Evolutionary conservation across 2,888 invertebrate genomes (phyloP).

Genomic region (Sphaerophoria taeniata): DNA sequence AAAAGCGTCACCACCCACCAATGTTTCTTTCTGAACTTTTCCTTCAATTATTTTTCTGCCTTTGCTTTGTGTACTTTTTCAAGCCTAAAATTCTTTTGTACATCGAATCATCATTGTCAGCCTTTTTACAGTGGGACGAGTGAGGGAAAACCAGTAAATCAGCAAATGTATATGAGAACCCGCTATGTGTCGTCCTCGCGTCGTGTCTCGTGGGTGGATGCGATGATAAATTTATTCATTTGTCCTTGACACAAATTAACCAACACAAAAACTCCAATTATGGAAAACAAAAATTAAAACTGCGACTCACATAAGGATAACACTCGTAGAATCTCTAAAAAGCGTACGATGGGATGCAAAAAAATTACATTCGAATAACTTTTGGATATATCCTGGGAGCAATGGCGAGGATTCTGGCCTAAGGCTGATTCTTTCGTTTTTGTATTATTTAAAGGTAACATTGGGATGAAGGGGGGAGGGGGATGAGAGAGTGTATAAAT

Average conservation of each 20-base stretch:
- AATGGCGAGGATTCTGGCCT: neutral
- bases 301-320: slow-evolving; percentile 15
- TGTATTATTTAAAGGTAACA: no score
- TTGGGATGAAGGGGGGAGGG: no score
- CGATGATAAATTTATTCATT: slow-evolving; percentile 65
- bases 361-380: neutral
- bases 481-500: no score
- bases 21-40: neutral
- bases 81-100: slow-evolving; percentile 2
- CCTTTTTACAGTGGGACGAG: no score
- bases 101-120: no score
- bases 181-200: neutral
- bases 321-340: slow-evolving; percentile 42
- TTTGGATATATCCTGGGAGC: neutral
- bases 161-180: slow-evolving; percentile 29
- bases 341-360: neutral
- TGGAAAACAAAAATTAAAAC: slow-evolving; percentile 54
- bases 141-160: slow-evolving; percentile 25
- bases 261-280: slow-evolving; percentile 47
- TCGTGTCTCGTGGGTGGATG: slow-evolving; percentile 42
- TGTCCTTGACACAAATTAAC: slow-evolving; percentile 74
- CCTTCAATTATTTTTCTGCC: neutral
- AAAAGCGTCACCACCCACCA: slow-evolving; percentile 12
- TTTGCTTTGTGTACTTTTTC: slow-evolving; percentile 2
- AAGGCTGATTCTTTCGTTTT: no score